Evolutionary conservation across 2,113 vertebrate species (phyloP).

Genomic region (Pituophis catenifer): DNA sequence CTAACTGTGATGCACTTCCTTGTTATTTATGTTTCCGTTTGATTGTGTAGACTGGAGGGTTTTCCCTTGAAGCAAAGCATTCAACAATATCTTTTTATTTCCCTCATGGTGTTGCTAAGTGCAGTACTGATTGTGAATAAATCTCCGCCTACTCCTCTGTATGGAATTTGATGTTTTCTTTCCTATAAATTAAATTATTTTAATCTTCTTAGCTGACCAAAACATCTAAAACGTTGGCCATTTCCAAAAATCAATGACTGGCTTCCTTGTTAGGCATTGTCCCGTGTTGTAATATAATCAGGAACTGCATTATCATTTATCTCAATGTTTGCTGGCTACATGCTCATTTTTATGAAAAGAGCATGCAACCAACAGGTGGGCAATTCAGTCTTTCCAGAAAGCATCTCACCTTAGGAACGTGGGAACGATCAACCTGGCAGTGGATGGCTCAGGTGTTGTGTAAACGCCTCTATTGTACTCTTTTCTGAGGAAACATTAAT

Average conservation of each 20-base stretch:
- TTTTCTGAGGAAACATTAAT: slow-evolving; percentile 17
- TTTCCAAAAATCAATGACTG: background rate
- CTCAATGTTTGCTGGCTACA: slow-evolving; percentile 37
- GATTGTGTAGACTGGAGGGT: background rate
- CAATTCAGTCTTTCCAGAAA: slow-evolving; percentile 68
- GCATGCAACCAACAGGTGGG: slow-evolving; percentile 61
- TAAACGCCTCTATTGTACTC: slow-evolving; percentile 31
- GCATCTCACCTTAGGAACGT: slow-evolving; percentile 49
- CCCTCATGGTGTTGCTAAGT: background rate
- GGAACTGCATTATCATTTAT: slow-evolving; percentile 42
- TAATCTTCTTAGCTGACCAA: background rate
- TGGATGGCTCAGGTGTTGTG: slow-evolving; percentile 30
- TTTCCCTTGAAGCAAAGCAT: background rate
- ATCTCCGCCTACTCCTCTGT: background rate
- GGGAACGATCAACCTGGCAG: slow-evolving; percentile 22
- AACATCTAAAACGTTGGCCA: background rate
- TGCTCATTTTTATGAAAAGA: slow-evolving; percentile 59
- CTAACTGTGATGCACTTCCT: background rate
- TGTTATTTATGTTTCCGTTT: background rate
- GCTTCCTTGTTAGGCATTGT: background rate
- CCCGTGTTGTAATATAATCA: slow-evolving; percentile 38
- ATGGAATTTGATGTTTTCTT: background rate
- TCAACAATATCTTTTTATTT: background rate
- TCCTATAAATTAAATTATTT: background rate
- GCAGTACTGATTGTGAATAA: background rate